Evolutionary conservation across 2,113 vertebrate species (phyloP).

Genomic region (Machaerirhynchus nigripectus): DNA sequence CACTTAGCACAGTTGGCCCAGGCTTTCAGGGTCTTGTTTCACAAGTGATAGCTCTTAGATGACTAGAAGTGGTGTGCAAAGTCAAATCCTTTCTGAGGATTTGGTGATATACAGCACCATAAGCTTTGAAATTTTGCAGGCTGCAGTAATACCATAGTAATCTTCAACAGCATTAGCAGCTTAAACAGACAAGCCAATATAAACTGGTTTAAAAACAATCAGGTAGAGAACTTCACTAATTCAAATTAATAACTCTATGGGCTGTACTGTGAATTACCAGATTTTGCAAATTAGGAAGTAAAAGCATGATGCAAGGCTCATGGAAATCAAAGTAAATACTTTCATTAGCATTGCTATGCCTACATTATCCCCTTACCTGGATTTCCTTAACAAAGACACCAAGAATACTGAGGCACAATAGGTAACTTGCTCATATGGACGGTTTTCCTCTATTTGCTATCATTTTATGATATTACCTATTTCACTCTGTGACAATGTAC

Average conservation of each 20-base stretch:
- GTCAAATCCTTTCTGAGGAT: slow-evolving; percentile 41
- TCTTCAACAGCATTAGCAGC: slow-evolving; percentile 51
- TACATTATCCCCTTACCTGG: not conserved
- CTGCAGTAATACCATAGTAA: slow-evolving; percentile 33
- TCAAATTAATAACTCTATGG: not conserved
- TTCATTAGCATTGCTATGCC: not conserved
- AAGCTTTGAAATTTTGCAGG: slow-evolving; percentile 42
- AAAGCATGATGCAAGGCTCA: not conserved
- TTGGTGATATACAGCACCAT: slow-evolving; percentile 2
- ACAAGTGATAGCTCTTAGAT: not conserved
- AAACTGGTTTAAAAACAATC: slow-evolving; percentile 49
- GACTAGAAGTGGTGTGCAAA: not conserved
- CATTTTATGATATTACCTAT: not conserved
- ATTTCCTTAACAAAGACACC: not conserved
- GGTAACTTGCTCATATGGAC: not conserved
- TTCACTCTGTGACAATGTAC: not conserved
- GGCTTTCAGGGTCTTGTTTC: slow-evolving; percentile 5
- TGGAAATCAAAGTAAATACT: not conserved
- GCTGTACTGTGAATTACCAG: not conserved
- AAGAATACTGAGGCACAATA: not conserved
- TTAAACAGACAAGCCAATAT: slow-evolving; percentile 23
- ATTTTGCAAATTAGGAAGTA: slow-evolving; percentile 25
- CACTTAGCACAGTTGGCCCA: not conserved
- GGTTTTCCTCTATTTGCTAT: not conserved
- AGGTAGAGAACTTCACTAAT: slow-evolving; percentile 28